Conservation (phyloP, 2,888 invertebrate genomes). For the Ornithoptera alexandrae region DNA sequence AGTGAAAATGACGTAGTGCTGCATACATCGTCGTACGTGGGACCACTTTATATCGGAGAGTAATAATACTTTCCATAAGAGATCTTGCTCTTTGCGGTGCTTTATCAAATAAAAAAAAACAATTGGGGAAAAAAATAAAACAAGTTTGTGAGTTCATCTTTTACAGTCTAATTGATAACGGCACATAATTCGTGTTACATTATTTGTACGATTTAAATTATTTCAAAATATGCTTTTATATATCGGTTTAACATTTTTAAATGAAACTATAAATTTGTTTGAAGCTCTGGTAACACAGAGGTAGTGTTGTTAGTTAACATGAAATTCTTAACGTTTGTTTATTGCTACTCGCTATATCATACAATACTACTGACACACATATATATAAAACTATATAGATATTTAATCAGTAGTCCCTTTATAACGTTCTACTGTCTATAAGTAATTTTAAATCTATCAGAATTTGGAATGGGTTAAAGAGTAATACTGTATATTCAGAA, state of each 20-base stretch:
- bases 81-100: too few relatives aligned
- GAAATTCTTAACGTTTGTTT: not conserved
- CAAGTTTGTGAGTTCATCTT: not conserved
- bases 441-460: slow-evolving; percentile 1
- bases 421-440: not conserved
- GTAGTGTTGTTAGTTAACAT: not conserved
- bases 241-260: not conserved
- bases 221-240: not conserved
- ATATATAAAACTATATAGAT: not conserved
- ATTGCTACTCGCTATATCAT: not conserved
- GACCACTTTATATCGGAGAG: too few relatives aligned
- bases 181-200: not conserved
- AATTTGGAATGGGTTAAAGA: slow-evolving; percentile 52
- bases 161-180: not conserved
- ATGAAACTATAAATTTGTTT: not conserved
- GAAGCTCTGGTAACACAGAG: not conserved
- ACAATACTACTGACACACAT: not conserved
- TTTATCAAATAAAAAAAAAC: too few relatives aligned
- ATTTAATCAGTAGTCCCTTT: not conserved
- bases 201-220: not conserved
- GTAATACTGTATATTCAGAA: slow-evolving; percentile 65
- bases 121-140: too few relatives aligned
- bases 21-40: too few relatives aligned
- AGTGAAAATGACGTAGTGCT: too few relatives aligned
- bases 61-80: too few relatives aligned